Conservation (phyloP, 2,113 vertebrate species). For the Oenanthe melanoleuca region DNA sequence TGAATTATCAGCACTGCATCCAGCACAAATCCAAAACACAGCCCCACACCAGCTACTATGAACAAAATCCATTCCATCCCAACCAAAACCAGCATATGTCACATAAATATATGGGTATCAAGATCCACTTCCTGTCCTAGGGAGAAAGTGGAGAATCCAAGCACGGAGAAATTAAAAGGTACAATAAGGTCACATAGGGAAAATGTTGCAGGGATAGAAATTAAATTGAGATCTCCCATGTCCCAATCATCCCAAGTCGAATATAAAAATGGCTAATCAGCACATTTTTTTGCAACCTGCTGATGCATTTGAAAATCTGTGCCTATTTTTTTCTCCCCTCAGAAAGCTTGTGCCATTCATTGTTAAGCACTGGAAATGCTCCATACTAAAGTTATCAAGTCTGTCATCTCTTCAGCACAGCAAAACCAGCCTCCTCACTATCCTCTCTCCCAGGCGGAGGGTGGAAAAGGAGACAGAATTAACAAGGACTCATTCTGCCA, state of each 20-base stretch:
- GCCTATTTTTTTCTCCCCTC: conserved; percentile 43
- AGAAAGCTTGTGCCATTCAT: conserved; percentile 56
- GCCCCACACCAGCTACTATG: background rate
- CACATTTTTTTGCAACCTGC: conserved; percentile 37
- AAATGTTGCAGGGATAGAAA: background rate
- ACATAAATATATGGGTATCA: background rate
- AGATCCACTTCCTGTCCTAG: background rate
- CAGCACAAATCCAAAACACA: background rate
- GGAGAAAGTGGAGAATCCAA: background rate
- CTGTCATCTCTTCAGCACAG: conserved; percentile 38
- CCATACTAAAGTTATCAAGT: conserved; percentile 47
- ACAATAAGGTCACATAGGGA: background rate
- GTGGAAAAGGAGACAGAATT: conserved; percentile 11
- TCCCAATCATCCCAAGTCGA: background rate
- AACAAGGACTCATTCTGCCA: conserved; percentile 44
- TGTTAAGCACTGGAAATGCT: conserved; percentile 53
- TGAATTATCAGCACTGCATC: background rate
- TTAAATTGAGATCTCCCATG: background rate
- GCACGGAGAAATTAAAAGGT: background rate
- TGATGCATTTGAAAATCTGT: conserved; percentile 58
- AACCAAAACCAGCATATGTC: background rate
- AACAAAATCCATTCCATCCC: background rate
- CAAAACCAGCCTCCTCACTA: conserved; percentile 37
- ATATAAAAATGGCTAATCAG: conserved; percentile 57
- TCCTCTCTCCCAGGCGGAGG: conserved; percentile 28